These are phyloP conservation scores for Mycteria americana DNA, from an alignment of 2,797 vertebrate species.

Conservation along the genomic window DNA sequence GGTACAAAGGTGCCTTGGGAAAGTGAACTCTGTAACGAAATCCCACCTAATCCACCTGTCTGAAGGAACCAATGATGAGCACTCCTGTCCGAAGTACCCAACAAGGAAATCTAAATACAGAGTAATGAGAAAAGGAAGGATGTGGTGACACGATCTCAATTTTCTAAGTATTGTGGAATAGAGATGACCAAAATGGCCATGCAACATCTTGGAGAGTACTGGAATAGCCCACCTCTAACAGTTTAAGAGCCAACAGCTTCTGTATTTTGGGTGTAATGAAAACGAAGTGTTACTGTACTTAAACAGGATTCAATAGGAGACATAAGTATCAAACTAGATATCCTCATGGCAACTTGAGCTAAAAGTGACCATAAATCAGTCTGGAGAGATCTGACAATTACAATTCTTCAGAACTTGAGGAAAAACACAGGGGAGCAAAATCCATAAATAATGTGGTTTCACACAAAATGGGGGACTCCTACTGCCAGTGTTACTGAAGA, in stretches of 20 bases:
- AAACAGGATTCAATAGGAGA: not conserved
- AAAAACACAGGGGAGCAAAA: not conserved
- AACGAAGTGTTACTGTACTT: not conserved
- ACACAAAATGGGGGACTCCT: not conserved
- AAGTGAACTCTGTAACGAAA: not conserved
- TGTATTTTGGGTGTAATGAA: not conserved
- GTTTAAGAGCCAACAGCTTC: not conserved
- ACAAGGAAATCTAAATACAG: accelerated
- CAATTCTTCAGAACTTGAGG: not conserved
- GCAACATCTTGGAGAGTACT: not conserved
- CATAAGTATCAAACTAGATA: not conserved
- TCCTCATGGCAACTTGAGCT: not conserved
- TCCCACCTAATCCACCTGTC: not conserved
- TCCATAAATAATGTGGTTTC: not conserved
- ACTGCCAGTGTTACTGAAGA: not conserved
- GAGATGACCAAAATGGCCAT: not conserved
- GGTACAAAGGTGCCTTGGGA: not conserved
- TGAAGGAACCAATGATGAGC: not conserved
- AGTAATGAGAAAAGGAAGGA: not conserved
- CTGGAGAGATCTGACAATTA: not conserved
- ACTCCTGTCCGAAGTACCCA: not conserved
- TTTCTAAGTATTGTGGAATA: not conserved
- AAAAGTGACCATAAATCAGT: not conserved
- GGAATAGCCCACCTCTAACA: not conserved
- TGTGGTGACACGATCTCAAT: not conserved